Conservation (phyloP, 2,113 vertebrate genomes). For the Thalassarche chlororhynchos region DNA sequence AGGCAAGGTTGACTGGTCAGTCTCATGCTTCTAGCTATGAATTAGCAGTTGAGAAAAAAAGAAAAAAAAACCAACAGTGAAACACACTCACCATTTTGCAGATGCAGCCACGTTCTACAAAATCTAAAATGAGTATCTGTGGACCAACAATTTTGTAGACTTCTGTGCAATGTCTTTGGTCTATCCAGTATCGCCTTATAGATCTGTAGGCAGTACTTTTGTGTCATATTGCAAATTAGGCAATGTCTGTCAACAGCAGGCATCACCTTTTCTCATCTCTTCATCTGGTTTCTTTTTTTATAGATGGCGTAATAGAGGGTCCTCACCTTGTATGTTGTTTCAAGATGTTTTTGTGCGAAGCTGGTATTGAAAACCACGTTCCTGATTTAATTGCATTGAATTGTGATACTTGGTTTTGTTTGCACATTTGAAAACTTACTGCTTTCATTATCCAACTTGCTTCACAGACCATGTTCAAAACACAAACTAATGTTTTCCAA, state of each 20-base stretch:
- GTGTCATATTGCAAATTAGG: neutral
- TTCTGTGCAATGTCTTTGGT: neutral
- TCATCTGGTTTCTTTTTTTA: neutral
- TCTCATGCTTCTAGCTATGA: neutral
- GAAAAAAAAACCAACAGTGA: neutral
- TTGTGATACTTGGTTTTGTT: neutral
- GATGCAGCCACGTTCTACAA: neutral
- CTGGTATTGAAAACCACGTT: neutral
- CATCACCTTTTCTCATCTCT: neutral
- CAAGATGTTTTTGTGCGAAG: neutral
- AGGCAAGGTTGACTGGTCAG: rapidly evolving
- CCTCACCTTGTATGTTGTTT: neutral
- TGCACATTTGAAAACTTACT: neutral
- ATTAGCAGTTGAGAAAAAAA: neutral
- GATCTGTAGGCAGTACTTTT: neutral
- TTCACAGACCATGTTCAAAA: neutral
- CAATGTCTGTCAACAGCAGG: neutral
- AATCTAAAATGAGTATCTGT: neutral
- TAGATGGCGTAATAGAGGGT: neutral
- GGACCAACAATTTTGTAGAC: neutral
- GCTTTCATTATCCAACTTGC: neutral
- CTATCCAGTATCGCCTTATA: neutral
- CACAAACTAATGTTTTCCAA: neutral
- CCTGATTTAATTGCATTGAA: neutral
- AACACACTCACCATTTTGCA: neutral